Conservation (phyloP, 2,888 invertebrate species). For the Amitus sp. region DNA sequence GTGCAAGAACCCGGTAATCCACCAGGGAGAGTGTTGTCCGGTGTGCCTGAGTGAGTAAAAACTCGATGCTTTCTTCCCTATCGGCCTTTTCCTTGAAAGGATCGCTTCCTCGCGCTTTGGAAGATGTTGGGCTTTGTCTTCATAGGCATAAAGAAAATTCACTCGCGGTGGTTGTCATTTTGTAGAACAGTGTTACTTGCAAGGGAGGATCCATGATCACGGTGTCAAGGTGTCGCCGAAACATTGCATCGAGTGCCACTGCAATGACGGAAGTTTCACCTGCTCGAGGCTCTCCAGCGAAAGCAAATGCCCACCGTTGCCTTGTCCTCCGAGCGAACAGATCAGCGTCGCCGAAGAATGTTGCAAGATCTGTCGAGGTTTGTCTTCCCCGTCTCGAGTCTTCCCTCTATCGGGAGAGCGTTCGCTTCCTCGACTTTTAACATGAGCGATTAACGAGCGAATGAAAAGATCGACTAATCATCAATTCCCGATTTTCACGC, state of each 20-base stretch:
- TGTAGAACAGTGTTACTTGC: conserved; percentile 77
- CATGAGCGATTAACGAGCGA: too few relatives aligned
- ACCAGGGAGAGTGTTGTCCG: conserved; percentile 85
- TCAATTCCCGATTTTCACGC: background rate
- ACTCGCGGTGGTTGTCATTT: too few relatives aligned
- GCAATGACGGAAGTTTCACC: conserved; percentile 83
- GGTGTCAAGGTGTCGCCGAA: conserved; percentile 79
- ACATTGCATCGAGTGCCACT: conserved; percentile 85
- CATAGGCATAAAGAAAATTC: too few relatives aligned
- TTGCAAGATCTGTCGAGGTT: conserved; percentile 91
- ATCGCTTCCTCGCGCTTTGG: conserved; percentile 13
- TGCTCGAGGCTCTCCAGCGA: conserved; percentile 80
- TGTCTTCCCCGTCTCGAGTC: too few relatives aligned
- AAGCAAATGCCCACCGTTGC: conserved; percentile 79
- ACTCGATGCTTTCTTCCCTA: too few relatives aligned
- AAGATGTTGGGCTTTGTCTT: conserved; percentile 18
- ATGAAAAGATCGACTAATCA: background rate
- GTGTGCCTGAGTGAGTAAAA: conserved; percentile 86
- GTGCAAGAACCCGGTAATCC: conserved; percentile 84
- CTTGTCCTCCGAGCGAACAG: conserved; percentile 81
- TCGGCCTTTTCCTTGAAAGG: conserved; percentile 1
- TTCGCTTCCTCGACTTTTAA: too few relatives aligned
- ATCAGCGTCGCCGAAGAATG: conserved; percentile 87
- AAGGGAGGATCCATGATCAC: conserved; percentile 80
- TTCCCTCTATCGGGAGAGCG: too few relatives aligned